Evolutionary conservation across 2,113 vertebrate genomes (phyloP), one percentile per base, ranked within the genome.

Genomic region (Formicarius rufipectus): DNA sequence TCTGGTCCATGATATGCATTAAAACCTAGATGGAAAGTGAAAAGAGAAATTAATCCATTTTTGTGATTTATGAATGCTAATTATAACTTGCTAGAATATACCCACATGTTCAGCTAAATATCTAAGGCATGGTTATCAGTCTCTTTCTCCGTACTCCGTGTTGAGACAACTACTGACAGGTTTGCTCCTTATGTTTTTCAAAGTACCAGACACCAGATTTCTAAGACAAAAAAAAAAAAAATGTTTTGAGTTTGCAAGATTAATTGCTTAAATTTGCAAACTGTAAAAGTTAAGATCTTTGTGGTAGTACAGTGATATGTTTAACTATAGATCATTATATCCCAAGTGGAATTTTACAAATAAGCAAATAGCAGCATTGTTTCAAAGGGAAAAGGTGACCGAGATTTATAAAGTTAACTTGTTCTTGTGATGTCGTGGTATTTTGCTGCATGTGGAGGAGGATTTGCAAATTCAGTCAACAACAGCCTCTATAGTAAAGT

Each of bases 341-440:
- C 47, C 89, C 77, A 69, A 66, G 49, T 88, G 74, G 95, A 93
- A 91, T 82, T 95, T 97, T 95, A 37, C 50, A 85, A 49, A 76
- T 82, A 80, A 74, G 52, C 96, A 89, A 97, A 92, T 25, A 60
- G 73, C 80, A 92, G 40, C 80, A 90, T 87, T 97, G 95, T 97
- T 97, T 96, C n/a, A 87, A 83, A 91, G 82, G 80, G 77, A 84
- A 84, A 89, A 91, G 31, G 37, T 87, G 80, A 81, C 15, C 67
- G 84, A 84, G 93, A 84, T 93, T 93, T 96, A 77, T 87, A 72
- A 93, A 74, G 44, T 74, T 77, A 84, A 95, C 25, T 96, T 96
- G 91, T 97, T 96, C 95, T 96, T 96, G 62, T 31, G 39, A 63
- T 88, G 72, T 47, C 60, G 77, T 90, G 81, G 52, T 95, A 95